Conservation (phyloP, 2,113 vertebrate species). For the Sebastes fasciatus region DNA sequence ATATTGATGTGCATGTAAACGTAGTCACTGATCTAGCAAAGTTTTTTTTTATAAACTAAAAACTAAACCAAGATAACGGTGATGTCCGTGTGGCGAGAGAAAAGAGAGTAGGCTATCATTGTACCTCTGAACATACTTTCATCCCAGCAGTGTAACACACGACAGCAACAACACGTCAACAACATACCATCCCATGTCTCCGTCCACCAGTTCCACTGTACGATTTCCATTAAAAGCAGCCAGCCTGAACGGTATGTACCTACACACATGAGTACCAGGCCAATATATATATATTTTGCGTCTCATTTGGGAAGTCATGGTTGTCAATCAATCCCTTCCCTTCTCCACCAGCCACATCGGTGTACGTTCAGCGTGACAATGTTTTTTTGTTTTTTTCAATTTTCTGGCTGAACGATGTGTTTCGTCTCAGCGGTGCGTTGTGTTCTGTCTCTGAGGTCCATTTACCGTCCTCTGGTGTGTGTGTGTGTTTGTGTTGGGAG, state of each 20-base stretch:
- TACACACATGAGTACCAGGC: background rate
- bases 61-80: too few relatives aligned
- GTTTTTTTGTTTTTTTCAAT: background rate
- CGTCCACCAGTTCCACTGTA: background rate
- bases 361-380: background rate
- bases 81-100: too few relatives aligned
- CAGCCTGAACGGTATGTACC: background rate
- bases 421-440: background rate
- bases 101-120: too few relatives aligned
- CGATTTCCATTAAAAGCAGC: constrained; percentile 5
- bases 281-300: background rate
- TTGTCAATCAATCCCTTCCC: constrained; percentile 1
- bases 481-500: background rate
- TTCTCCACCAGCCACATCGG: background rate
- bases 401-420: constrained; percentile 7
- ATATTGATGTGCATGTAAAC: too few relatives aligned
- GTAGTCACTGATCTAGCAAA: too few relatives aligned
- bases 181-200: background rate
- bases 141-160: background rate
- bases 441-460: too few relatives aligned
- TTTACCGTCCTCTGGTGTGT: background rate
- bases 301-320: background rate
- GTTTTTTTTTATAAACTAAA: too few relatives aligned
- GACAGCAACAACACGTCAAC: background rate
- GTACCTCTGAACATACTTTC: background rate